Base-by-base conservation (phyloP, 2,888 invertebrate genomes). In the Agrotis segetum region DNA sequence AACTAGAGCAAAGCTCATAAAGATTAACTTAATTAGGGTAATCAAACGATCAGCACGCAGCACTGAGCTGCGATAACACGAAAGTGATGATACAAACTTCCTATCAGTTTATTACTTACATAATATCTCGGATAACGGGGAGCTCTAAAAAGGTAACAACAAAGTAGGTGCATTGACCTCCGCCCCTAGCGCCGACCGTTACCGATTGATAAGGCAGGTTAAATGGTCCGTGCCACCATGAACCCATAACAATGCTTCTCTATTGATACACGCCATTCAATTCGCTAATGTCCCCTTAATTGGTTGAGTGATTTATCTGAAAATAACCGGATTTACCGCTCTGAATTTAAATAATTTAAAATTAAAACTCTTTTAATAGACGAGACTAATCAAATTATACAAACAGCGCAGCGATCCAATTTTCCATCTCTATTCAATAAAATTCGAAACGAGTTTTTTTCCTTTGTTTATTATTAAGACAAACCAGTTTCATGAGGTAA, bases 211-310 rank as follows among this genome's bases (percentile, higher is more conserved):
- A 94, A 94, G 89, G 87, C 89, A 84, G 88, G 92, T 92, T 94
- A 93, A 95, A 95, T 95, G 94, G 92, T 85, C 92, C 94, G 92
- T 94, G 85, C 86, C 88, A 87, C 89, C 87, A 88, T 88, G 71
- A 87, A 87, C 86, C 88, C 89, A 88, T 91, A 90, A 94, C 94
- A 94, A 94, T 93, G 88, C 88, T 82, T 79, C 85, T 82, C 89
- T 90, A 92, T 92, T 90, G 93, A 92, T 92, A 91, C 90, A 89
- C 83, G 87, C 91, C 90, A 94, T 95, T 95, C 95, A 95, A 92
- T 93, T 93, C 92, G 92, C 93, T 95, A 95, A 95, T 94, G 88
- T 87, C 92, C 90, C 89, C 90, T 89, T 95, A 95, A 95, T 94
- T 94, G 94, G 94, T 93, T 92, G 90, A 95, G 88, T 94, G 95